Base-by-base conservation (phyloP, 2,888 invertebrate genomes). In the Micoletzkya japonica region DNA sequence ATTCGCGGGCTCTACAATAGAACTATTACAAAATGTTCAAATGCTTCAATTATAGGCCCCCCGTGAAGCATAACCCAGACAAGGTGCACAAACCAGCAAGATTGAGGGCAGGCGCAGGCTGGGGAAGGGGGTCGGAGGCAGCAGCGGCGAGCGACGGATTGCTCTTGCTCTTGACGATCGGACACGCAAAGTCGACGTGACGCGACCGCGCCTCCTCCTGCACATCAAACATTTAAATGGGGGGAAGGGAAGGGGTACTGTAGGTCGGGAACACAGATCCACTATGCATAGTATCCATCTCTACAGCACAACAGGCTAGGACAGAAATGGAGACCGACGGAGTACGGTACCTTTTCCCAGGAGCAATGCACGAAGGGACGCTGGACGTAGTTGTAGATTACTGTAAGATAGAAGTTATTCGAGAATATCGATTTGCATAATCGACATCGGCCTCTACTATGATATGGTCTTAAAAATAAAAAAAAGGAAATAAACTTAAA, bases 311-410 rank as follows among this genome's bases (percentile, higher is more conserved):
- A n/a, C n/a, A n/a, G n/a, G 26, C 24, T 20, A 17, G 10, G n/a
- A n/a, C 36, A 52, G 20, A 52, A 4, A 36, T n/a, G 30, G 28
- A 39, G 17, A 39, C 17, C 14, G 36, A 36, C 14, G 2, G 34
- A 36, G 24, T 1, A 2, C 4, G 26, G 28, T 20, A 67, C 67
- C 67, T 99, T 99, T 86, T 99, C 98, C 98, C 98, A 99, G 0
- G 95, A 95, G 93, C 95, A 94, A 86, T 96, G 95, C 68, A 99
- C 93, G 87, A 99, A 99, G 0, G 98, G 98, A 0, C 98, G 89
- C 86, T 99, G 98, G 0, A 99, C 97, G 87, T 99, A 99, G 88
- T 97, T 98, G 89, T 99, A 99, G 77, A 99, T 96, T 1, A 97
- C 94, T 88, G 64, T 56, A 79, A 72, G 7, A 37, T 34, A 37